Evolutionary conservation across 2,888 invertebrate species (phyloP).

Genomic region (Lochmaea capreae): DNA sequence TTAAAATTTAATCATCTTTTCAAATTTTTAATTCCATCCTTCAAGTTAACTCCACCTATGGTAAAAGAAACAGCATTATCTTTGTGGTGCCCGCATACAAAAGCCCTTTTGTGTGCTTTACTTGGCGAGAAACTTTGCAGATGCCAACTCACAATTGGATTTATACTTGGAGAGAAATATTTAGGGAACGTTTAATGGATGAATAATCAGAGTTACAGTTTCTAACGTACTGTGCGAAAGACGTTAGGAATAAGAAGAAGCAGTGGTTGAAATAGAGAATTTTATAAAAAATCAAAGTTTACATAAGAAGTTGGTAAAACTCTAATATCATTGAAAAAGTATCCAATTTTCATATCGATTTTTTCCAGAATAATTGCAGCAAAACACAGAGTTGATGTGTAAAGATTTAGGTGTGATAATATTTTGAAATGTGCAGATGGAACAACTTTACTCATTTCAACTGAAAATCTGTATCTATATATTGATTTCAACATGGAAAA

Average conservation of each 20-base stretch:
- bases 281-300: no score
- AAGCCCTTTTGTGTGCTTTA: slow-evolving; percentile 37
- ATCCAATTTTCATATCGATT: no score
- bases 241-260: not conserved
- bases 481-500: no score
- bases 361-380: no score
- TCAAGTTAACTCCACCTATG: not conserved
- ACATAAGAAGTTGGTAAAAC: no score
- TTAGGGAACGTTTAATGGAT: slow-evolving; percentile 12
- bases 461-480: no score
- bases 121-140: slow-evolving; percentile 38
- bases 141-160: slow-evolving; percentile 27
- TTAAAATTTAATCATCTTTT: no score
- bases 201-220: slow-evolving; percentile 7
- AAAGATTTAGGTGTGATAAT: no score
- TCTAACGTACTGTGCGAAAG: not conserved
- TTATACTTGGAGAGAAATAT: slow-evolving; percentile 13
- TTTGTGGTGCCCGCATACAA: slow-evolving; percentile 35
- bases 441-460: no score
- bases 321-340: no score
- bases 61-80: slow-evolving; percentile 27
- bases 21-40: not conserved
- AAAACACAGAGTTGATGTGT: no score
- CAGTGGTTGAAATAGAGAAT: not conserved
- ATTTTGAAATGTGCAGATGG: no score